A percentile compares a stretch with the other conserved stretches of the same genome.
Evolutionary conservation across 30 jellyfish, hydroid and myxozoan genomes (phyloP).

Genomic region (Rhopilema esculentum): DNA sequence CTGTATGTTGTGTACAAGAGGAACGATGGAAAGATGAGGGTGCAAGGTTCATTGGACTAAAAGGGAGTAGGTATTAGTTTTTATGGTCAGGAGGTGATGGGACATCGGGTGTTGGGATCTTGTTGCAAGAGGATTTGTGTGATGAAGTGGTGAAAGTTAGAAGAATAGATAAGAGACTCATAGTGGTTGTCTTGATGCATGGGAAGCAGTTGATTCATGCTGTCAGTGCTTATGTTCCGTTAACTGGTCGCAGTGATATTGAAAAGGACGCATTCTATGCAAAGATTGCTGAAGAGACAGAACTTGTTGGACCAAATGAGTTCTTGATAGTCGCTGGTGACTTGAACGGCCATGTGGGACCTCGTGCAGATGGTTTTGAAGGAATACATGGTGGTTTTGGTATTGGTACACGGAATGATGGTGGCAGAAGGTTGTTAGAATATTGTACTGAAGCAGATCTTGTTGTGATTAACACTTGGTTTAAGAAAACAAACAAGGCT

Average conservation of each 20-base stretch:
- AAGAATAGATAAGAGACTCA: slow-evolving; percentile 14
- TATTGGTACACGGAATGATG: slow-evolving; percentile 43
- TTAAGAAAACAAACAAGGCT: neutral
- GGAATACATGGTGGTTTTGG: slow-evolving; percentile 52
- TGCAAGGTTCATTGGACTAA: slow-evolving; percentile 7
- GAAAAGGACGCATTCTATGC: slow-evolving; percentile 23
- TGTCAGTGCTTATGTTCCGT: slow-evolving; percentile 33
- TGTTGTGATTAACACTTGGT: slow-evolving; percentile 30
- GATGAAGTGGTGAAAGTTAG: slow-evolving; percentile 14
- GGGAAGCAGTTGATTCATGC: neutral
- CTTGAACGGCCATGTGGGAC: slow-evolving; percentile 57
- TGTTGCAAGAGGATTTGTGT: neutral
- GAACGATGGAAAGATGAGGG: slow-evolving; percentile 25
- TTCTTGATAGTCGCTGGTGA: slow-evolving; percentile 27
- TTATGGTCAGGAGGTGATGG: slow-evolving; percentile 1
- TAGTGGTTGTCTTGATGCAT: slow-evolving; percentile 2
- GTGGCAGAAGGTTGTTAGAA: neutral
- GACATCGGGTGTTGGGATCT: slow-evolving; percentile 18
- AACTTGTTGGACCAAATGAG: neutral
- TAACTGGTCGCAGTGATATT: neutral
- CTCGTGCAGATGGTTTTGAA: slow-evolving; percentile 8
- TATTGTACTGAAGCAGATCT: slow-evolving; percentile 3
- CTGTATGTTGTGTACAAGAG: slow-evolving; percentile 30
- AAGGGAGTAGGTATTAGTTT: slow-evolving; percentile 13
- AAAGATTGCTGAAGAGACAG: neutral